phyloP scores from a whole-genome alignment of 2,797 vertebrate genomes.

The Ciconia nigra region DNA sequence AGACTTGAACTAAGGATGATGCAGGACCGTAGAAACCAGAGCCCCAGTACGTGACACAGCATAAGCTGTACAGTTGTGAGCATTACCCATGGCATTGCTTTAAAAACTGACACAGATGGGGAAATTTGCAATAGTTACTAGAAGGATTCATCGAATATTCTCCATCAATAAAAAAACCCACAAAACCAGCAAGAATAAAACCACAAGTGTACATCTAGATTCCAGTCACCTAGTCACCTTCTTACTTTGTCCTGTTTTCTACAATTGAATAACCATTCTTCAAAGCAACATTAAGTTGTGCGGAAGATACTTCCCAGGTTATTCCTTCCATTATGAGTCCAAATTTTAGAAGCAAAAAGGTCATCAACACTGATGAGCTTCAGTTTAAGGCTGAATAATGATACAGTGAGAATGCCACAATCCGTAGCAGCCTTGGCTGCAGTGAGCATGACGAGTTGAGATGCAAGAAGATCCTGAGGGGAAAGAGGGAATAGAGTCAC shows the following conservation, averaged over 20 bases:
- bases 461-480: neutral
- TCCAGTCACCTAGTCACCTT: neutral
- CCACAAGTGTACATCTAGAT: neutral
- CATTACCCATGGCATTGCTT: neutral
- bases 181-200: neutral
- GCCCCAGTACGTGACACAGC: fast-evolving
- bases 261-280: neutral
- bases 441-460: neutral
- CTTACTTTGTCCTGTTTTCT: neutral
- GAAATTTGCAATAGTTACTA: neutral
- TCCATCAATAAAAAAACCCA: neutral
- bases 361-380: neutral
- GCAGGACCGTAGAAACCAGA: neutral
- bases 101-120: neutral
- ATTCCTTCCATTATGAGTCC: neutral
- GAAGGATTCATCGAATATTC: neutral
- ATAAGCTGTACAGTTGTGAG: neutral
- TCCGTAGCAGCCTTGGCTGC: neutral
- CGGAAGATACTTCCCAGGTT: neutral
- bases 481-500: neutral
- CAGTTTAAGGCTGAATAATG: neutral
- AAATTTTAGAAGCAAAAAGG: neutral
- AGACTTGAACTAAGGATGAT: neutral
- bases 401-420: neutral
- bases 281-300: neutral